Base-by-base conservation (phyloP, 1,140 invertebrate species). In the Drosophila orosa region DNA sequence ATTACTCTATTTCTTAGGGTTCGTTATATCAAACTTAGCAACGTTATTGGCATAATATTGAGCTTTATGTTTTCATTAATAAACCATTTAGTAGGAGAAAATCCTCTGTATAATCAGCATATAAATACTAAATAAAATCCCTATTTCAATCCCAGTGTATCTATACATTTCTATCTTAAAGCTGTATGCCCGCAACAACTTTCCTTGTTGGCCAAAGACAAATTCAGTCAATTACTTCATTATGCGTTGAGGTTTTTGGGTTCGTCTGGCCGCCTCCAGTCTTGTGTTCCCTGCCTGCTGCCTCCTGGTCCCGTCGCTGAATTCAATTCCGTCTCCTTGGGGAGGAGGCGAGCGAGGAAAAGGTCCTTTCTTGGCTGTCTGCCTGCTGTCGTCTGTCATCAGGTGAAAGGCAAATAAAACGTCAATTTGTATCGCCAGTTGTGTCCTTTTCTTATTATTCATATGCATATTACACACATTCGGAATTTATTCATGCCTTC, bases 371-470 rank as follows among this genome's bases (percentile, higher is more conserved):
- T 66, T 57, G 52, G 8, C 35, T 63, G 79, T 75, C 66, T 68
- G 74, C 12, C 66, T 60, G 27, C 56, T 81, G 78, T 77, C 78
- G 72, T 45, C 75, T 82, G 83, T 66, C 82, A 78, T 82, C 83
- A 86, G 83, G 83, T 86, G 84, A 86, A 86, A 86, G 83, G 83
- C 83, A 86, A 86, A 86, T 87, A 86, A 86, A 86, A 86, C 78
- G 83, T 86, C 83, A 86, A 86, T 86, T 87, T 86, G 76, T 87
- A 69, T 87, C 81, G 78, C 59, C 83, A 76, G 75, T 83, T 83
- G 79, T 74, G 83, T 83, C 76, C 83, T 78, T 83, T 84, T 77
- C 83, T 67, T 83, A 79, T 87, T 83, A 86, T 86, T 86, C 83
- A 86, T 86, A 85, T 85, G 82, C 84, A 86, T 68, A 86, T 86